Conservation (phyloP, 2,113 vertebrate species). For the Ciconia maguari region DNA sequence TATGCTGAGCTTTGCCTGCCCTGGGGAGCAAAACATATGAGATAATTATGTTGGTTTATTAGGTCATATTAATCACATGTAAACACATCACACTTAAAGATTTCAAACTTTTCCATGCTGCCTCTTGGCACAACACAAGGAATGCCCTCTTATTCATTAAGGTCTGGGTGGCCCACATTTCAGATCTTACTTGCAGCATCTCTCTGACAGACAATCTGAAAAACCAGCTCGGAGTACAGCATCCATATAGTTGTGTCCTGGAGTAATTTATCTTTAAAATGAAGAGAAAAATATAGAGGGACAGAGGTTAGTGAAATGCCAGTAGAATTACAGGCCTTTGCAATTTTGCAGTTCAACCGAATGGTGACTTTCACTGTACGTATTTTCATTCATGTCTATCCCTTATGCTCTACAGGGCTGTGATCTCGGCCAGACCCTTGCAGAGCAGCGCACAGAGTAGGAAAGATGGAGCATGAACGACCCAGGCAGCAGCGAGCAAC, state of each 20-base stretch:
- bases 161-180: background rate
- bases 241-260: background rate
- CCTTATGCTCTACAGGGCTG: background rate
- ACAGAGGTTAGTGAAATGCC: background rate
- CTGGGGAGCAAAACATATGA: background rate
- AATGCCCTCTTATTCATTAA: background rate
- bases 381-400: background rate
- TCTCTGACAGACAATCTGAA: background rate
- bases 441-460: background rate
- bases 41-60: background rate
- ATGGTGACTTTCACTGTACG: accelerated
- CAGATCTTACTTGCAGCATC: background rate
- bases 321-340: background rate
- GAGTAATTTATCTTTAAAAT: background rate
- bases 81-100: background rate
- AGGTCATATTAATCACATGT: background rate
- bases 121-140: background rate
- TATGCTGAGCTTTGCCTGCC: background rate
- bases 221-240: background rate
- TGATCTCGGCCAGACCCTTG: background rate
- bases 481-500: background rate
- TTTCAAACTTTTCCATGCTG: background rate
- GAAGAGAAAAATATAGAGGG: background rate
- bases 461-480: background rate
- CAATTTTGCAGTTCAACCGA: background rate